Evolutionary conservation across 1,140 invertebrate genomes (phyloP).

Genomic region (Mycetomoellerius zeteki): DNA sequence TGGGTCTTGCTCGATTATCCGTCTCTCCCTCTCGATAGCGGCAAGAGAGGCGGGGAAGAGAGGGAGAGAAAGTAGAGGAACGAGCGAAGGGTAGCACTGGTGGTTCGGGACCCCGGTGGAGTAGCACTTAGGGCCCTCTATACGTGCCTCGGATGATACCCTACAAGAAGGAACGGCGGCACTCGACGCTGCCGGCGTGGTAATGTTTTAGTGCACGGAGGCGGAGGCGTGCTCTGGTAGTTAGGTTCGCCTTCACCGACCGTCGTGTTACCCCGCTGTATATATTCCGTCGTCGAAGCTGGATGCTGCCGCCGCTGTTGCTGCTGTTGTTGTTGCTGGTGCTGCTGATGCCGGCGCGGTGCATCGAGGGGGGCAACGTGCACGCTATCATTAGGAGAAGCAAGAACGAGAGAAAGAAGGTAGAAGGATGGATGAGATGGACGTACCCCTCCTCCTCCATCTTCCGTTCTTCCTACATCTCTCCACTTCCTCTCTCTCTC

Average conservation of each 20-base stretch:
- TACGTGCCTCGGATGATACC: conserved; percentile 80
- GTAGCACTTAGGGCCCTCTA: conserved; percentile 80
- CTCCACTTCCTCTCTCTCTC: conserved; percentile 16
- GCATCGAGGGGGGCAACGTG: conserved; percentile 70
- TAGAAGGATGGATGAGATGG: conserved; percentile 77
- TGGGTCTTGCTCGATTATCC: conserved; percentile 73
- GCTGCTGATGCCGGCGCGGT: conserved; percentile 64
- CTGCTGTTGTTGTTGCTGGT: conserved; percentile 51
- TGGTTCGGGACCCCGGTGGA: conserved; percentile 69
- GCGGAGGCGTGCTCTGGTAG: conserved; percentile 79
- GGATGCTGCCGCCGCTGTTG: conserved; percentile 44
- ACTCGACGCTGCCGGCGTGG: conserved; percentile 76
- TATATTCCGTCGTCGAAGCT: conserved; percentile 58
- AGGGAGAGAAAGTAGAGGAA: too few relatives aligned
- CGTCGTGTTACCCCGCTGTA: conserved; percentile 57
- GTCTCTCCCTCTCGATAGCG: conserved; percentile 61
- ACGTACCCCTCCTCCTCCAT: conserved; percentile 59
- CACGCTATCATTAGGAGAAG: conserved; percentile 84
- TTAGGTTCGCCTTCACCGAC: conserved; percentile 74
- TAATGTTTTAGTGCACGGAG: conserved; percentile 78
- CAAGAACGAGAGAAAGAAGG: conserved; percentile 76
- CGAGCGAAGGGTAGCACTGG: conserved; percentile 53
- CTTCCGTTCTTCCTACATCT: conserved; percentile 15
- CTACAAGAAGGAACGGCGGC: conserved; percentile 75
- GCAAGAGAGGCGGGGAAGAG: conserved; percentile 8